These are phyloP conservation scores for Tichodroma muraria DNA, from an alignment of 2,113 vertebrate genomes.

Conservation along the genomic window DNA sequence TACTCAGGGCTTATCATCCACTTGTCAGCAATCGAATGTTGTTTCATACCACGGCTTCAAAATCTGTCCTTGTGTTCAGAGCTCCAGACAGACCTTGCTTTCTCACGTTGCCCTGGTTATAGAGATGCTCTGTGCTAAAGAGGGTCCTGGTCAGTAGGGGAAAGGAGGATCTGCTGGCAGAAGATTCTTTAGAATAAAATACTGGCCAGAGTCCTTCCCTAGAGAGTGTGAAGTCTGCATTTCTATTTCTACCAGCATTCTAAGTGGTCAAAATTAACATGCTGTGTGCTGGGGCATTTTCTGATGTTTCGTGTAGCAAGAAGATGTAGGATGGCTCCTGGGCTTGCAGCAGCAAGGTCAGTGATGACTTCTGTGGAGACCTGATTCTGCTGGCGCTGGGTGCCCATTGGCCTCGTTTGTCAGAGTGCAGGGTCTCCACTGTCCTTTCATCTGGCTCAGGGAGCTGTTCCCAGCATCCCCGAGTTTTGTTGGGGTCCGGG, in stretches of 20 bases:
- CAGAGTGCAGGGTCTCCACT: accelerated
- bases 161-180: background rate
- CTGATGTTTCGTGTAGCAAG: background rate
- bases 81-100: background rate
- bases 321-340: background rate
- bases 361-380: background rate
- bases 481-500: background rate
- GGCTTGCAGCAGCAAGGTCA: background rate
- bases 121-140: background rate
- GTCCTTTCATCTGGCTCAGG: background rate
- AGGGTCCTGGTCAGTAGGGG: background rate
- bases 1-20: background rate
- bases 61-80: background rate
- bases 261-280: background rate
- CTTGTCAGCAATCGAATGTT: background rate
- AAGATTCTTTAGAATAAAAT: background rate
- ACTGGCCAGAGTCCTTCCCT: background rate
- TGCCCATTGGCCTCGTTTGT: background rate
- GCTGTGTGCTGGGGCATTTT: background rate
- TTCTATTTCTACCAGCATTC: background rate
- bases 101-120: accelerated
- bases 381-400: accelerated
- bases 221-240: background rate
- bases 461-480: background rate
- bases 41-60: background rate